phyloP scores from a whole-genome alignment of 2,797 vertebrate species.

The Meda fulgida region DNA sequence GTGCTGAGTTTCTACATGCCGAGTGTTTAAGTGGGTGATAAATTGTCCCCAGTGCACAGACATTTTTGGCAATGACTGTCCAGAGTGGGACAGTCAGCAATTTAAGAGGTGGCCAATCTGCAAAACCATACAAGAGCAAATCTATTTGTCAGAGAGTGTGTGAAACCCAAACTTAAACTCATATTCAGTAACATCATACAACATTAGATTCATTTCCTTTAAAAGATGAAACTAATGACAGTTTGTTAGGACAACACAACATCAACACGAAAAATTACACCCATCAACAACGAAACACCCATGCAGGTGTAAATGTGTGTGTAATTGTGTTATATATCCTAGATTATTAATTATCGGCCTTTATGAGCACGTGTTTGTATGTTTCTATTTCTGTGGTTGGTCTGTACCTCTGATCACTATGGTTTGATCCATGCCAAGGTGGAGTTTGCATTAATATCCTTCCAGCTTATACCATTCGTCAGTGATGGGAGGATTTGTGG shows the following conservation, averaged over 20 bases:
- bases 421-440: constrained; percentile 90
- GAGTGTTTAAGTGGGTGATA: background rate
- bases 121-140: background rate
- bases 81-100: constrained; percentile 14
- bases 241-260: constrained; percentile 15
- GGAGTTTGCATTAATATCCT: constrained; percentile 88
- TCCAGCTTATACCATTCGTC: constrained; percentile 84
- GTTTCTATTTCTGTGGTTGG: constrained; percentile 5
- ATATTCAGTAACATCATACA: constrained; percentile 13
- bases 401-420: constrained; percentile 80
- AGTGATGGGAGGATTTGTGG: constrained; percentile 77
- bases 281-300: constrained; percentile 35
- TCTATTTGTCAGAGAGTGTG: constrained; percentile 34
- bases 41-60: background rate
- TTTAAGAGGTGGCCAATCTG: constrained; percentile 11
- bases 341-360: background rate
- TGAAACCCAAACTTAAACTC: constrained; percentile 51
- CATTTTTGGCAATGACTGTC: constrained; percentile 13
- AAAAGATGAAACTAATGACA: constrained; percentile 25
- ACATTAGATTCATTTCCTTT: constrained; percentile 30
- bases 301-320: constrained; percentile 62
- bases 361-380: constrained; percentile 49
- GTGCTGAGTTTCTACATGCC: constrained; percentile 27
- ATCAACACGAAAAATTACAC: constrained; percentile 40
- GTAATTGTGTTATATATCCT: constrained; percentile 16